Evolutionary conservation across 1,140 invertebrate species (phyloP), one percentile per base, ranked within the genome.

Genomic region (Metaphire vulgaris): DNA sequence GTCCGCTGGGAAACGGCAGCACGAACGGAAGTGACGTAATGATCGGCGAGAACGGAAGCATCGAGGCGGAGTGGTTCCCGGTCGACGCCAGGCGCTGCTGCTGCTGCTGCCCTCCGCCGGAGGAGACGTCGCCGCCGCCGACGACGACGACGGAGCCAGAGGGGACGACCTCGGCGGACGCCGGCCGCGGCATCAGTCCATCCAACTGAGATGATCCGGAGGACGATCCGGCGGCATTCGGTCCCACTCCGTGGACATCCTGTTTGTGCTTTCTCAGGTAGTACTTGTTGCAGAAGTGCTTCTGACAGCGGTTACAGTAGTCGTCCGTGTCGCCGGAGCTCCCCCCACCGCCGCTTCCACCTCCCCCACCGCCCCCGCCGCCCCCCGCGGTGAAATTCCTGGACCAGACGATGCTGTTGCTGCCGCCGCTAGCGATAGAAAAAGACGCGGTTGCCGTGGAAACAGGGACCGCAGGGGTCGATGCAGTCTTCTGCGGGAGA

Each of bases 271-370:
- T 78, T 28, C 75, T 68, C n/a, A 78, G 69, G 67, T 78, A 78
- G 41, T 78, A 78, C 74, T 78, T 78, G 74, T 78, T 78, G 41
- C 77, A 78, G 33, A 78, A 78, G 21, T 41, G 74, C 31, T 78
- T 78, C 64, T 78, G 33, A 41, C 77, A 78, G 16, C 31, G 56
- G 28, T 76, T 71, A 30, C 77, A 78, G 67, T 69, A 78, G 68
- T 76, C 70, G 1, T 78, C 77, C 6, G 41, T 56, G 41, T 56
- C 41, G 6, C 41, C 41, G n/a, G n/a, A n/a, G n/a, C n/a, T n/a
- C n/a, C n/a, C n/a, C n/a, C n/a, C n/a, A n/a, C n/a, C n/a, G n/a
- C n/a, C n/a, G n/a, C n/a, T n/a, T n/a, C n/a, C n/a, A n/a, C n/a
- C n/a, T n/a, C n/a, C n/a, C n/a, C n/a, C n/a, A n/a, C n/a, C n/a